phyloP scores from a whole-genome alignment of 2,797 vertebrate species.

The Myripristis jacobus region DNA sequence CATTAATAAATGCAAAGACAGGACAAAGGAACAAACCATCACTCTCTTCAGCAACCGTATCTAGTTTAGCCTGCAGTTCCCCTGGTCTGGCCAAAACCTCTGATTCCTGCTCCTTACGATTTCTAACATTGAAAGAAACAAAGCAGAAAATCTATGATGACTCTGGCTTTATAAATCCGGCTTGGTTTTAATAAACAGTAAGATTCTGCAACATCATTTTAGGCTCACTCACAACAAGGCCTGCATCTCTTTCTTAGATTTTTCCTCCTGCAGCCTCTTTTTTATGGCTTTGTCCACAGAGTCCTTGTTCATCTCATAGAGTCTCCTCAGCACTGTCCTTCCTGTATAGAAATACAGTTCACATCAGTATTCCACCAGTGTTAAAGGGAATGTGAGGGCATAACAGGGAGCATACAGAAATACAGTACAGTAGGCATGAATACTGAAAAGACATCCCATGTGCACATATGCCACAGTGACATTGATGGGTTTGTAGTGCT shows the following conservation, averaged over 20 bases:
- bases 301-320: slow-evolving; percentile 85
- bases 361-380: no score
- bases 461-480: background rate
- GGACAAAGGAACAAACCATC: slow-evolving; percentile 50
- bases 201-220: background rate
- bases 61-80: slow-evolving; percentile 53
- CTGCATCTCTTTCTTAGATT: slow-evolving; percentile 67
- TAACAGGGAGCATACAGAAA: no score
- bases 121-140: slow-evolving; percentile 49
- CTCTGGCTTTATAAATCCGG: background rate
- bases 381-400: no score
- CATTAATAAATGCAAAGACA: background rate
- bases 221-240: slow-evolving; percentile 77
- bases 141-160: slow-evolving; percentile 2
- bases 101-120: slow-evolving; percentile 36
- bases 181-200: background rate
- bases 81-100: slow-evolving; percentile 30
- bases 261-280: slow-evolving; percentile 75
- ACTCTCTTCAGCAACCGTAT: slow-evolving; percentile 65
- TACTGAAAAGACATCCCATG: background rate
- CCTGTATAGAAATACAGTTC: slow-evolving; percentile 58
- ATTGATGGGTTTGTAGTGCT: background rate
- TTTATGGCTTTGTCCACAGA: slow-evolving; percentile 81
- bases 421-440: background rate
- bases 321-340: slow-evolving; percentile 81